Evolutionary conservation across 2,888 invertebrate genomes (phyloP), one percentile per base, ranked within the genome.

Genomic region (Eupsilia transversa): DNA sequence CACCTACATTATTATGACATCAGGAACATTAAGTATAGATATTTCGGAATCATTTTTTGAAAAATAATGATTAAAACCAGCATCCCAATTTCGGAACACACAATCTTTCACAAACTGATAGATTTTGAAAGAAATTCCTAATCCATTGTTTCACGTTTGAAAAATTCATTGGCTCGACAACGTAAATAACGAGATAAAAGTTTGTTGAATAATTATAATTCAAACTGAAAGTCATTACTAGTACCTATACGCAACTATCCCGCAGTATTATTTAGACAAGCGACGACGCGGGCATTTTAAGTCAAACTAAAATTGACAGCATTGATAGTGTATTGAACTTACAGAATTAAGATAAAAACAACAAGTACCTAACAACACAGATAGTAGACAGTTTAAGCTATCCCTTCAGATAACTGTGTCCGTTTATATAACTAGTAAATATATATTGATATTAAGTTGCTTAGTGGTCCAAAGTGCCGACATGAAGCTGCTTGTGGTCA

Each of bases 401-500:
- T 27, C 12, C 46, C 23, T 76, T 60, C 1, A 80, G 80, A 77
- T 80, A 65, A 73, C 41, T 14, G 14, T 60, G 30, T 33, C 9
- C 17, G 23, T 59, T 23, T 73, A 38, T 38, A 63, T 80, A 59
- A 46, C 61, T 41, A 23, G 64, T 49, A 35, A 63, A 72, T 14
- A 9, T 59, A 79, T 20, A 27, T 60, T 30, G 7, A 33, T 46
- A 14, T 9, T 54, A 43, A 60, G 27, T 3, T 6, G 27, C 0
- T 59, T 35, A 80, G 65, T 78, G 6, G 1, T 59, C 49, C 33
- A 46, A 46, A 63, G 56, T 35, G 41, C 57, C 14, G 64, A 38
- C 35, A 80, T 80, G 80, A 82, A 78, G 65, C 59, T 77, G 27
- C 49, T 68, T n/a, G 56, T 68, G 59, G 43, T 77, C 17, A 5